Evolutionary conservation across 2,113 vertebrate genomes (phyloP).

Genomic region (Cairina moschata): DNA sequence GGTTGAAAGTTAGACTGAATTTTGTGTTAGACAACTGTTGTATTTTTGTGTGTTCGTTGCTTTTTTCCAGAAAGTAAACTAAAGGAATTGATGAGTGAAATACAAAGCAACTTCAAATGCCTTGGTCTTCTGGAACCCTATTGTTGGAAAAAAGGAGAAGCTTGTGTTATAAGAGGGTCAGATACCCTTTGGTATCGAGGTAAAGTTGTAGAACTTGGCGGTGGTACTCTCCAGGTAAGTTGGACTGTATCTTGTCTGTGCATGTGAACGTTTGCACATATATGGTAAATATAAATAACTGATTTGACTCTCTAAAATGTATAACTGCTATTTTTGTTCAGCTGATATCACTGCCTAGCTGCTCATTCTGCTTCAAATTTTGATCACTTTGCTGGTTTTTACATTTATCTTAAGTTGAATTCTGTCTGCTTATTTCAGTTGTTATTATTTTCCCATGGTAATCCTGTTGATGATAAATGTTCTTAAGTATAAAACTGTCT

Average conservation of each 20-base stretch:
- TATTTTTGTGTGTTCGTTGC: not conserved
- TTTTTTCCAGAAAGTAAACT: slow-evolving; percentile 77
- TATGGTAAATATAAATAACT: not conserved
- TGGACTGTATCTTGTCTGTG: not conserved
- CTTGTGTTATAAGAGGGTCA: slow-evolving; percentile 88
- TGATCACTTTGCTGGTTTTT: not conserved
- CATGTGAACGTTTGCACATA: rapidly evolving
- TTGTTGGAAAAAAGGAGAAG: slow-evolving; percentile 86
- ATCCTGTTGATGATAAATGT: not conserved
- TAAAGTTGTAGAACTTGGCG: slow-evolving; percentile 80
- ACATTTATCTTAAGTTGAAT: not conserved
- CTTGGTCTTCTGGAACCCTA: slow-evolving; percentile 86
- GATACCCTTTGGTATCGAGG: slow-evolving; percentile 92
- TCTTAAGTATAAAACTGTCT: not conserved
- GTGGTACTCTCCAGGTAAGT: slow-evolving; percentile 81
- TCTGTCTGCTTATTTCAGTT: not conserved
- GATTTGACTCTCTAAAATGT: not conserved
- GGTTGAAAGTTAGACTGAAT: not conserved
- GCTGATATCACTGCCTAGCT: not conserved
- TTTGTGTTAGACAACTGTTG: not conserved
- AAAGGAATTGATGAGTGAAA: slow-evolving; percentile 77
- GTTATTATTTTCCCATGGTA: not conserved
- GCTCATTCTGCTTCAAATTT: not conserved
- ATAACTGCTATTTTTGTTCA: not conserved
- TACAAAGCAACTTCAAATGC: slow-evolving; percentile 84